Evolutionary conservation across 2,113 vertebrate species (phyloP), one percentile per base, ranked within the genome.

Genomic region (Sorex araneus): DNA sequence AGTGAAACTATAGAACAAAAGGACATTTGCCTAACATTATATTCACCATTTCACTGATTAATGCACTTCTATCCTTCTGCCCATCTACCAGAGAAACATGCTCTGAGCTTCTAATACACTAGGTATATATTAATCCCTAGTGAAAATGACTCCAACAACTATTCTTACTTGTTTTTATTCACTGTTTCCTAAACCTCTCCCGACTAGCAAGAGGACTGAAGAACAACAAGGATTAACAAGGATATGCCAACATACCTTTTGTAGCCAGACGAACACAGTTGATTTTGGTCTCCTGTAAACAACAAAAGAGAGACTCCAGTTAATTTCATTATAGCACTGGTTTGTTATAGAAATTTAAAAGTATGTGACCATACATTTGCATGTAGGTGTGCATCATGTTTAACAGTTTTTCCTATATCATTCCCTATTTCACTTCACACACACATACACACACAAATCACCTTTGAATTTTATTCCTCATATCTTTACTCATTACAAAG

Each of bases 221-320:
- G 12, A 54, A 11, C 92, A 40, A 7, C 63, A 36, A 73, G 12
- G 54, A 80, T 8, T 40, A 27, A 1, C 84, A n/a, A 86, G 63
- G 67, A 96, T 69, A 96, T 45, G 73, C 73, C 74, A 93, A 98
- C 98, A 63, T 99, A 99, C 99, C 99, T 99, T 99, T 99, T 25
- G 99, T 99, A 84, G 99, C 99, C 97, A 99, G 98, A 69, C 99
- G 98, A 93, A 99, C 98, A 88, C 99, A 99, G 98, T 99, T 99
- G 98, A 99, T 99, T 98, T 99, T 99, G 94, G 98, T 99, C 97
- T 99, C 99, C 99, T 99, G 98, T 57, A 96, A 98, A 97, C 23
- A 96, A 97, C 50, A 97, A 93, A 96, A 97, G 97, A 75, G 91
- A 84, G 40, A 69, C 87, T 87, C 15, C 63, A 47, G 73, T 97